Conservation (phyloP, 2,113 vertebrate species). For the Porphyrio hochstetteri region DNA sequence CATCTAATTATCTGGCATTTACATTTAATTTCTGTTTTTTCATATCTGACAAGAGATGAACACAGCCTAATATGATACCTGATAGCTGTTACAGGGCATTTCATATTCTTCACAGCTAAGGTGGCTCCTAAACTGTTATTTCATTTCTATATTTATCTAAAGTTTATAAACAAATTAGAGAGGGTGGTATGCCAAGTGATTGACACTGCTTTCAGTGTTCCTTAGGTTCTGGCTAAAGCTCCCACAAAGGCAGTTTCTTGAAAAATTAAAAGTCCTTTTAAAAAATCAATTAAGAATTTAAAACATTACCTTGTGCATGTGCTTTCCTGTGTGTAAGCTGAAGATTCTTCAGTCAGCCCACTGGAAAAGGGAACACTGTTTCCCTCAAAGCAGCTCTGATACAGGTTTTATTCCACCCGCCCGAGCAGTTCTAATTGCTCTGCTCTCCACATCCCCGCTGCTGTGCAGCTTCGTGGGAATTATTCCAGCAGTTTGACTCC, state of each 20-base stretch:
- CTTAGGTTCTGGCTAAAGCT: neutral
- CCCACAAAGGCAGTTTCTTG: neutral
- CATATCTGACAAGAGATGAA: neutral
- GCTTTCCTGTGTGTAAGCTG: neutral
- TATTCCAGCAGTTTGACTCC: neutral
- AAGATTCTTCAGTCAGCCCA: neutral
- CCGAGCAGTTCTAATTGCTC: neutral
- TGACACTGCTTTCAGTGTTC: neutral
- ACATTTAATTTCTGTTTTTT: neutral
- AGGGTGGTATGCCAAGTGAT: neutral
- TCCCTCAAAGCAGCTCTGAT: neutral
- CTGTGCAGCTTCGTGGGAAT: neutral
- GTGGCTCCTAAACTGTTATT: neutral
- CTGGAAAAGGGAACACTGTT: neutral
- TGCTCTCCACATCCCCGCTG: neutral
- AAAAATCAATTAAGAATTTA: neutral
- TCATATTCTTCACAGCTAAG: neutral
- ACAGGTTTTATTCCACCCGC: neutral
- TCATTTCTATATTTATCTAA: neutral
- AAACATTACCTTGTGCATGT: neutral
- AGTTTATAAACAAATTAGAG: neutral
- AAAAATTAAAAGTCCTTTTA: neutral
- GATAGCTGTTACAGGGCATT: neutral
- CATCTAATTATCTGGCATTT: neutral
- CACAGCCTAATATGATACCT: neutral